These are phyloP conservation scores for Ophioninae sp. DNA, from an alignment of 2,888 invertebrate species.

Conservation along the genomic window DNA sequence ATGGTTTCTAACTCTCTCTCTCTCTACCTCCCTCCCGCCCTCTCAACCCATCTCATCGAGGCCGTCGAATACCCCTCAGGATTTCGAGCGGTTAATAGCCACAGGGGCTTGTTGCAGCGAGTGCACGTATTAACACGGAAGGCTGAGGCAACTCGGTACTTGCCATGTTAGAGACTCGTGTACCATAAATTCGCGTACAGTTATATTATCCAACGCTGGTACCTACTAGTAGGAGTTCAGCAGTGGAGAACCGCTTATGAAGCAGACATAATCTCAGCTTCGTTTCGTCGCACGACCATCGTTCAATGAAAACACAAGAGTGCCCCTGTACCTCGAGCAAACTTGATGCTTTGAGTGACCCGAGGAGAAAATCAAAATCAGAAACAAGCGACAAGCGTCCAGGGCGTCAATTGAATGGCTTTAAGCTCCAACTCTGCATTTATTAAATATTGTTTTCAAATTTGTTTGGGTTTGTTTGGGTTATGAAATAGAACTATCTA, in stretches of 20 bases:
- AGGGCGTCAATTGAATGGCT: no score
- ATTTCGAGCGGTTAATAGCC: slow-evolving; percentile 36
- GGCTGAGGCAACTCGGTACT: slow-evolving; percentile 36
- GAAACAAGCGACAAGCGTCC: neutral
- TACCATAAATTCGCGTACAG: slow-evolving; percentile 23
- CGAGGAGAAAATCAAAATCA: neutral
- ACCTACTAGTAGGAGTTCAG: neutral
- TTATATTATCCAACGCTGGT: neutral
- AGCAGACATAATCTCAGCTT: slow-evolving; percentile 33
- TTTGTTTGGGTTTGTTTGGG: no score
- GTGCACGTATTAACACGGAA: slow-evolving; percentile 48
- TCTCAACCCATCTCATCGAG: neutral
- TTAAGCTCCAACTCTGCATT: no score
- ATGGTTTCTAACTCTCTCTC: slow-evolving; percentile 6
- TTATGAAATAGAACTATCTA: no score
- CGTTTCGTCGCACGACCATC: slow-evolving; percentile 13
- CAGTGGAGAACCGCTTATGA: slow-evolving; percentile 27
- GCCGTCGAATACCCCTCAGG: slow-evolving; percentile 31
- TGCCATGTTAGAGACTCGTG: slow-evolving; percentile 14
- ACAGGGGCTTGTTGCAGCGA: slow-evolving; percentile 32
- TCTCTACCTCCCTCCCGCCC: neutral
- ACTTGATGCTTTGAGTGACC: neutral
- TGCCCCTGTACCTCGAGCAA: neutral
- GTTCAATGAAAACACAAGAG: slow-evolving; percentile 24
- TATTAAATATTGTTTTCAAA: no score